Percentiles rank a stretch among this genome's conserved stretches.
phyloP scores from a whole-genome alignment of 2,888 invertebrate genomes.

The Drosophila pseudotakahashii region DNA sequence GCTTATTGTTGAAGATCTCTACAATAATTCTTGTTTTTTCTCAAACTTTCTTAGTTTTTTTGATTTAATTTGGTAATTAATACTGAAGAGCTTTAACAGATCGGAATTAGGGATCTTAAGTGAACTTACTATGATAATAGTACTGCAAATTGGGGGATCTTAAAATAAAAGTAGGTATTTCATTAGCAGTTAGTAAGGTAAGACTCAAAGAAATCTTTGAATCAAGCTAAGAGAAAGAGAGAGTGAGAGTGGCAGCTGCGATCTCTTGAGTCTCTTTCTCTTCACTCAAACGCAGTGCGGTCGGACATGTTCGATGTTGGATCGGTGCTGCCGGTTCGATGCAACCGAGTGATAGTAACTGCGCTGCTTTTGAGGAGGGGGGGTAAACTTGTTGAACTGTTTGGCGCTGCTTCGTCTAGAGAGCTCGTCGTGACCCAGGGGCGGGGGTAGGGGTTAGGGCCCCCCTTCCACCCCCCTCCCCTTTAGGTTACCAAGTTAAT shows the following conservation, averaged over 20 bases:
- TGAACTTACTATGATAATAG: too few relatives aligned
- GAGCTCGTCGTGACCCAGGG: neutral
- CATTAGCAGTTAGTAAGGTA: too few relatives aligned
- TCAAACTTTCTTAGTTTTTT: too few relatives aligned
- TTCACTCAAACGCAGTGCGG: slow-evolving; percentile 13
- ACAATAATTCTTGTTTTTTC: too few relatives aligned
- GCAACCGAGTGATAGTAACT: slow-evolving; percentile 15
- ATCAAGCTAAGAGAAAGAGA: slow-evolving; percentile 23
- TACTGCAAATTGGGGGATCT: too few relatives aligned
- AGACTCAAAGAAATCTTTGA: too few relatives aligned
- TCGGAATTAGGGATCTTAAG: too few relatives aligned
- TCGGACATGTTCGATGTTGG: slow-evolving; percentile 54
- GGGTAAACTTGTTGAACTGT: slow-evolving; percentile 52
- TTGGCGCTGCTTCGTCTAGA: slow-evolving; percentile 46
- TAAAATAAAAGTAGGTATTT: too few relatives aligned
- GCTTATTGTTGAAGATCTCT: too few relatives aligned
- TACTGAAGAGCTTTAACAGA: too few relatives aligned
- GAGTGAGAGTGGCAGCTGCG: slow-evolving; percentile 29
- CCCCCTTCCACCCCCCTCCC: neutral
- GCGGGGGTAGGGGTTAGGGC: neutral
- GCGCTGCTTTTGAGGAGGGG: neutral
- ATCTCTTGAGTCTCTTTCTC: slow-evolving; percentile 47
- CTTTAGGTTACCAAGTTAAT: neutral
- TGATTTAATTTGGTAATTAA: too few relatives aligned
- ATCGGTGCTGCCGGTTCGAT: slow-evolving; percentile 3